These are phyloP conservation scores for Dreissena rostriformis DNA, from an alignment of 1,140 invertebrate species.

Conservation along the genomic window DNA sequence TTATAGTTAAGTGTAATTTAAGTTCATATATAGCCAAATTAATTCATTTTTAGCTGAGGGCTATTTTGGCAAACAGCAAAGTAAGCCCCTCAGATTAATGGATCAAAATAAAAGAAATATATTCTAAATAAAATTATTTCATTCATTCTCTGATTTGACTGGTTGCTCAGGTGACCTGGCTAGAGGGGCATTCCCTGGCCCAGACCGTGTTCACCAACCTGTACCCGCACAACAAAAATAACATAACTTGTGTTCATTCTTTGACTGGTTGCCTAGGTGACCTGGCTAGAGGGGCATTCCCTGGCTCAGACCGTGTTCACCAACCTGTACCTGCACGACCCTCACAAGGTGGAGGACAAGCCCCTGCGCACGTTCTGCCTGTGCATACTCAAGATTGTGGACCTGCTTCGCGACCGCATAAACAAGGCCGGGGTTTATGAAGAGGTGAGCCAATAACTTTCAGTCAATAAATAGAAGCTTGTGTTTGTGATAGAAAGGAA, in stretches of 20 bases:
- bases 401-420: slow-evolving; percentile 94
- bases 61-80: no score
- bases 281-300: slow-evolving; percentile 84
- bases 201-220: slow-evolving; percentile 99
- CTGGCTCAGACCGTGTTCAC: slow-evolving; percentile 98
- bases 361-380: slow-evolving; percentile 93
- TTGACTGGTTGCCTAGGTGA: slow-evolving; percentile 83
- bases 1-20: no score
- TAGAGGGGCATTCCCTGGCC: slow-evolving; percentile 88
- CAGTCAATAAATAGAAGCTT: no score
- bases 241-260: slow-evolving; percentile 7
- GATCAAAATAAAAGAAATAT: not conserved
- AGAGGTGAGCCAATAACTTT: slow-evolving; percentile 75
- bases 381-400: slow-evolving; percentile 94
- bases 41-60: no score
- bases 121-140: not conserved
- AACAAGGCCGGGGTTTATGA: slow-evolving; percentile 85
- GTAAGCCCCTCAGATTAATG: no score
- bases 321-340: slow-evolving; percentile 97
- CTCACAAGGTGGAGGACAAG: slow-evolving; percentile 91
- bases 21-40: no score
- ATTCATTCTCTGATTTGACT: not conserved
- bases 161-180: slow-evolving; percentile 52
- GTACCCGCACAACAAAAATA: slow-evolving; percentile 90
- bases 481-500: no score